These are phyloP conservation scores for Pseudachorutes palmiensis DNA, from an alignment of 1,140 invertebrate species.

Conservation along the genomic window DNA sequence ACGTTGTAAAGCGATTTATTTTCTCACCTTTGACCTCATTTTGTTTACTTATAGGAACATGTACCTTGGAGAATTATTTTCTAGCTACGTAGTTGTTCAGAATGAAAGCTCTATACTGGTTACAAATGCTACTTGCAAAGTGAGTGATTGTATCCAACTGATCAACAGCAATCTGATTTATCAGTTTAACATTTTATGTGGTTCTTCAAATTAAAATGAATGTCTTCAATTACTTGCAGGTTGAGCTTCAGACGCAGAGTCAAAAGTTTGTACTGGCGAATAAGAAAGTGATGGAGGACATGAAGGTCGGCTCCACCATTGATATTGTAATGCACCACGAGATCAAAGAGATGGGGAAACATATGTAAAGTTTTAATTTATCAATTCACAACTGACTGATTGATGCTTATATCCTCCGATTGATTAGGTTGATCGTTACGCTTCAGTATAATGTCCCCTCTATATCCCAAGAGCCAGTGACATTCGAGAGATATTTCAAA, in stretches of 20 bases:
- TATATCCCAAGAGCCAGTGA: slow-evolving; percentile 48
- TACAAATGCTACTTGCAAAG: slow-evolving; percentile 72
- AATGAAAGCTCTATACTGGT: slow-evolving; percentile 81
- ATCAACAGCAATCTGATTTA: no score
- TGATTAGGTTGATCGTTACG: slow-evolving; percentile 79
- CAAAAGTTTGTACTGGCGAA: slow-evolving; percentile 65
- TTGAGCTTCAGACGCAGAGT: slow-evolving; percentile 84
- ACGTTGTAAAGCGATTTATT: neutral
- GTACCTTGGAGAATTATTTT: slow-evolving; percentile 91
- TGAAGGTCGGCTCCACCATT: slow-evolving; percentile 72
- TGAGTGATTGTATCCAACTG: no score
- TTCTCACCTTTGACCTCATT: neutral
- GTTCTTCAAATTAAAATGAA: no score
- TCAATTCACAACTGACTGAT: neutral
- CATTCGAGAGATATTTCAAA: slow-evolving; percentile 91
- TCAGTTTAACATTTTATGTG: no score
- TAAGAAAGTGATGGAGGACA: slow-evolving; percentile 48
- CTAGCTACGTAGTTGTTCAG: slow-evolving; percentile 92
- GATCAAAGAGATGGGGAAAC: slow-evolving; percentile 94
- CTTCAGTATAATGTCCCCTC: slow-evolving; percentile 70
- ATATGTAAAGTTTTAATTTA: slow-evolving; percentile 59
- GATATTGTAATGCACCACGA: slow-evolving; percentile 95
- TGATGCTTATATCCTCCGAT: slow-evolving; percentile 17
- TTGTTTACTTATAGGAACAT: slow-evolving; percentile 56
- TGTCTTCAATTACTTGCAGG: no score